Base-by-base conservation (phyloP, 1,140 invertebrate genomes). In the Neodiprion virginianus region DNA sequence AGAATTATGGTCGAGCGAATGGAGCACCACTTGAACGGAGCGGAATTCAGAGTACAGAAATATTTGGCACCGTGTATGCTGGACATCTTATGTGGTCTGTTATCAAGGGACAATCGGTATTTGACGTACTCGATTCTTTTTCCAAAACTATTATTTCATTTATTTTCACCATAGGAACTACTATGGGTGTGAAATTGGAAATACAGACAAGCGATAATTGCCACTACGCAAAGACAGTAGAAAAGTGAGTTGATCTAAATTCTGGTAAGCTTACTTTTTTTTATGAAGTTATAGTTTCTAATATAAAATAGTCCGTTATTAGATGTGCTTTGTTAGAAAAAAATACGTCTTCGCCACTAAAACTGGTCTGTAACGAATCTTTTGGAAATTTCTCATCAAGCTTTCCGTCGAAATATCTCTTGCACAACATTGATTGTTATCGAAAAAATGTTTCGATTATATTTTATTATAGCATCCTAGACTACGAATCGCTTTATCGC, bases 61-160 rank as follows among this genome's bases (percentile, higher is more conserved):
- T 89, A 90, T 50, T 86, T 95, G 10, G 92, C 93, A 0, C 88
- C 90, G 1, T 94, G 93, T 83, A 92, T 93, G 74, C 82, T 95
- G 66, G 94, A 95, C 80, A 93, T 94, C 73, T 94, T 95, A 68
- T 94, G 93, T 85, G 93, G 92, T 93, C 83, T 88, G 87, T 80
- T 69, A 17, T 2, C 53, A 67, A 72, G n/a, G 8, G 1, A 5
- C 28, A 40, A 40, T 40, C 5, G 5, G 28, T 40, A 40, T 40
- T 40, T 40, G 28, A 40, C 5, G 28, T 3, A 40, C 17, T 71
- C 2, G 17, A 40, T 40, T 40, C 28, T 40, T 5, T 40, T 40
- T 40, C 5, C 1, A 67, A 12, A 48, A 75, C 53, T 71, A 47
- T 68, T 40, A 28, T 14, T 75, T 23, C 23, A 8, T 40, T 40